These are phyloP conservation scores for Synanthedon tipuliformis DNA, from an alignment of 2,888 invertebrate species.

Conservation along the genomic window DNA sequence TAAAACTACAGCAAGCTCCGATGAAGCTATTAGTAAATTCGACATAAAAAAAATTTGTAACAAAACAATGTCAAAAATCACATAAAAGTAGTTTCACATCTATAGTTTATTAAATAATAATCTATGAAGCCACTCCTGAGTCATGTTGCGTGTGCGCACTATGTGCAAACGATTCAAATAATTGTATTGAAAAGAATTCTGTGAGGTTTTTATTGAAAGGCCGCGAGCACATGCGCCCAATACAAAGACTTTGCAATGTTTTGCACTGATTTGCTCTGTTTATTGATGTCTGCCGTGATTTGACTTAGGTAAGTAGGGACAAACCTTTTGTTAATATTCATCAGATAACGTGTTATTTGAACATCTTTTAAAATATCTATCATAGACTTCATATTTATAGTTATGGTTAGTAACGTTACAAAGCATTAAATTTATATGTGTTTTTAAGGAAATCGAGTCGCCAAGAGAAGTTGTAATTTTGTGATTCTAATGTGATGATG, in stretches of 20 bases:
- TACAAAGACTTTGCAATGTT: constrained; percentile 47
- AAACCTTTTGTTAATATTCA: not conserved
- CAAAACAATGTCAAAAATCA: too few species aligned
- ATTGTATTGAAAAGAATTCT: constrained; percentile 63
- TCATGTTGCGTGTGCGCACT: constrained; percentile 30
- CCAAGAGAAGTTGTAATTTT: too few species aligned
- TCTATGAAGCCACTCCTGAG: constrained; percentile 15
- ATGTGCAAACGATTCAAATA: constrained; percentile 46
- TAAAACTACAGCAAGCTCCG: too few species aligned
- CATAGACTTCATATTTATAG: too few species aligned
- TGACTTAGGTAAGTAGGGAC: not conserved
- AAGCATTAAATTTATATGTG: too few species aligned
- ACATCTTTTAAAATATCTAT: too few species aligned
- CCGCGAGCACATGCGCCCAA: constrained; percentile 44
- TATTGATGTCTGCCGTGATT: constrained; percentile 31
- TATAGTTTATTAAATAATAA: constrained; percentile 6
- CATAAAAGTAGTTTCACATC: too few species aligned
- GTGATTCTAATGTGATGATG: too few species aligned
- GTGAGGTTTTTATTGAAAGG: constrained; percentile 43
- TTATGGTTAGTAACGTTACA: too few species aligned
- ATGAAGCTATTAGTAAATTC: too few species aligned
- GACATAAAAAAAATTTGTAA: too few species aligned
- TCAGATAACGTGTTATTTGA: not conserved
- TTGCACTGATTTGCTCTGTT: constrained; percentile 49
- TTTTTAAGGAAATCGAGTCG: too few species aligned